Conservation (phyloP, 2,113 vertebrate genomes). For the Pangasianodon gigas region DNA sequence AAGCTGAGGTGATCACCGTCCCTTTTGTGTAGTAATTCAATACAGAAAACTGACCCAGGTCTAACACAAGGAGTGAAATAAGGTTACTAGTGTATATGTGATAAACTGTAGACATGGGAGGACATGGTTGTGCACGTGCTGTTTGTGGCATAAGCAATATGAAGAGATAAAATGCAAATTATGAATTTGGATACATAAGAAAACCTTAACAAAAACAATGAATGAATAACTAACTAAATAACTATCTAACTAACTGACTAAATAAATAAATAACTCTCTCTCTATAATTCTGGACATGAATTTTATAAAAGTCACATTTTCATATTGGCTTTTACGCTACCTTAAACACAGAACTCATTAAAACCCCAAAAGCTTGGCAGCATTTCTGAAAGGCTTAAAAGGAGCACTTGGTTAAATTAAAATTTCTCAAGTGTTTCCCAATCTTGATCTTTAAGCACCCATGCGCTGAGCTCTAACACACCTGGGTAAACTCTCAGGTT, state of each 20-base stretch:
- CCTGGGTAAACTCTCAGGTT: background rate
- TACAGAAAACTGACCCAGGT: slow-evolving; percentile 16
- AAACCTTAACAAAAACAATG: background rate
- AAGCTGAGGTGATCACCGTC: background rate
- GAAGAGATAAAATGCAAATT: background rate
- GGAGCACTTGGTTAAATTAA: slow-evolving; percentile 8
- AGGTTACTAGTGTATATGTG: background rate
- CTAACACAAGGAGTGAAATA: background rate
- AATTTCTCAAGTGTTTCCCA: slow-evolving; percentile 13
- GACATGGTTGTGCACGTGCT: background rate
- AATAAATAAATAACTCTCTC: background rate
- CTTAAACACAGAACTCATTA: background rate
- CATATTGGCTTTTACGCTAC: background rate
- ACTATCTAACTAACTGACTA: background rate
- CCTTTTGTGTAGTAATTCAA: slow-evolving; percentile 29
- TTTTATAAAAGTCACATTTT: background rate
- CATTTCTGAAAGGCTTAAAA: background rate
- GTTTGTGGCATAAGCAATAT: background rate
- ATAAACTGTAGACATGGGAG: background rate
- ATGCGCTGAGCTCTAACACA: slow-evolving; percentile 6
- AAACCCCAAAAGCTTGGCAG: background rate
- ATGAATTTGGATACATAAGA: background rate
- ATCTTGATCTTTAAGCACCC: background rate
- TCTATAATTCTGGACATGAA: background rate
- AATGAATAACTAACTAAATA: background rate